phyloP scores from a whole-genome alignment of 2,113 vertebrate species.

The Grallaria varia region DNA sequence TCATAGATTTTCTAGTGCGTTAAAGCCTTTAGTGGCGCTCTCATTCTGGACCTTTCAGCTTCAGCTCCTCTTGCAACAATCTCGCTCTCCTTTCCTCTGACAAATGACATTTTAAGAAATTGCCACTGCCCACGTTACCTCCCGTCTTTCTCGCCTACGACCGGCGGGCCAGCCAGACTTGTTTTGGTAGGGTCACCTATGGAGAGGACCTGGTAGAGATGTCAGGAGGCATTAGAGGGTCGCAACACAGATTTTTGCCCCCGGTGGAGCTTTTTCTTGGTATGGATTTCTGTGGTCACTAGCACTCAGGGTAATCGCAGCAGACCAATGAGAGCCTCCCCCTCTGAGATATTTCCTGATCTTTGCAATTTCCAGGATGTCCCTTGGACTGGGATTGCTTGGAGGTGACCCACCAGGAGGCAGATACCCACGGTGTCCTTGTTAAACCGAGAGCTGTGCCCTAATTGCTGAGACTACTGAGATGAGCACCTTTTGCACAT shows the following conservation, averaged over 20 bases:
- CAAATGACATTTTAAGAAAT: neutral
- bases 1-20: conserved; percentile 51
- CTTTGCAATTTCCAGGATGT: neutral
- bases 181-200: conserved; percentile 1
- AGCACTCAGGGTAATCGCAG: neutral
- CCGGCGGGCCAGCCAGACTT: neutral
- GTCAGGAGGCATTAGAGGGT: neutral
- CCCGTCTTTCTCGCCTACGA: neutral
- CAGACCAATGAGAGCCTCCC: neutral
- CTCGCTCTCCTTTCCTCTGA: neutral
- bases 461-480: neutral
- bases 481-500: neutral
- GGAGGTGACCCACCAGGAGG: neutral
- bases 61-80: neutral
- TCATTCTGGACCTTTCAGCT: conserved; percentile 33
- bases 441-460: neutral
- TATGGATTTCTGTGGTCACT: neutral
- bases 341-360: neutral
- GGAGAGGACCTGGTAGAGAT: neutral
- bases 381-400: neutral
- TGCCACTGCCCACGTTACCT: neutral
- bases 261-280: neutral
- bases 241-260: neutral
- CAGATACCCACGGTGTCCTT: neutral
- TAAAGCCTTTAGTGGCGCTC: conserved; percentile 20